Percentiles rank a stretch among this genome's conserved stretches.
Evolutionary conservation across 2,113 vertebrate species (phyloP).

Genomic region (Zootoca vivipara): DNA sequence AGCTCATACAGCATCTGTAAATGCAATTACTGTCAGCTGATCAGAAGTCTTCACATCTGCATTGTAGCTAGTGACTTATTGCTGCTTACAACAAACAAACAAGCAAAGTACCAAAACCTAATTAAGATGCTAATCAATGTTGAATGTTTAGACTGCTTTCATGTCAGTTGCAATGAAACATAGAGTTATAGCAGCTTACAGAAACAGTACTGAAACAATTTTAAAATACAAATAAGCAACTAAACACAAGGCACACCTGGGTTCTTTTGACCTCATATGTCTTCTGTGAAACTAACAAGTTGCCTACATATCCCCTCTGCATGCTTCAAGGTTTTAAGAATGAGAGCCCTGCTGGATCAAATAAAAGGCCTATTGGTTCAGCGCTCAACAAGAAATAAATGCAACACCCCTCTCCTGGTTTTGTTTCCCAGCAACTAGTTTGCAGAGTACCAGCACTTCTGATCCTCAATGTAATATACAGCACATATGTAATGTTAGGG

Average conservation of each 20-base stretch:
- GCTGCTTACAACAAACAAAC: constrained; percentile 32
- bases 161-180: not conserved
- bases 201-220: not conserved
- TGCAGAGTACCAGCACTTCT: no score
- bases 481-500: no score
- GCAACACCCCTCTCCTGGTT: no score
- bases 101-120: constrained; percentile 23
- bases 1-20: not conserved
- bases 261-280: not conserved
- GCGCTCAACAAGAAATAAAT: no score
- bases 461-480: no score
- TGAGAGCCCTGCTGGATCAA: no score
- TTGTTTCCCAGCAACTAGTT: no score
- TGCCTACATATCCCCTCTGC: not conserved
- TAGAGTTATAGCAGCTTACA: rapidly evolving
- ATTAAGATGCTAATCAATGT: not conserved
- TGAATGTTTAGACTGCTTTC: not conserved
- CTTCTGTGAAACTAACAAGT: not conserved
- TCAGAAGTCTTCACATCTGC: constrained; percentile 11
- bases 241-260: not conserved
- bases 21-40: constrained; percentile 6
- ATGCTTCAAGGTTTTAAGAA: not conserved
- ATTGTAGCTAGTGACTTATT: constrained; percentile 25
- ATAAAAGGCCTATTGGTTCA: no score
- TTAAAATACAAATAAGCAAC: not conserved